A percentile compares a stretch with the other conserved stretches of the same genome.
These are phyloP conservation scores for Ia io DNA, from an alignment of 2,113 vertebrate species.

Conservation along the genomic window DNA sequence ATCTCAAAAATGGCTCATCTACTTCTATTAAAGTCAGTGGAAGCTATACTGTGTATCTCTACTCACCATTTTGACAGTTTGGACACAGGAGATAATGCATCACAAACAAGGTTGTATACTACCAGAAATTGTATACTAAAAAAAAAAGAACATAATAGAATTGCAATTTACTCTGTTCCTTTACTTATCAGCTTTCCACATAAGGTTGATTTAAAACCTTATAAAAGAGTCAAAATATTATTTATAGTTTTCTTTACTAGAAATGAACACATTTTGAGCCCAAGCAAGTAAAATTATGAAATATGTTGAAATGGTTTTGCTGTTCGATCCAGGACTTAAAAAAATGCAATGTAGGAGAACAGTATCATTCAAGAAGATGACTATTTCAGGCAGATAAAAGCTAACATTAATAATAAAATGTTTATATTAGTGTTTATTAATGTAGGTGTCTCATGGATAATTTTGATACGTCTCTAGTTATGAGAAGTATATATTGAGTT, in stretches of 20 bases:
- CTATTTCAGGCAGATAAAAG: constrained; percentile 21
- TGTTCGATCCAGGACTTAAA: background rate
- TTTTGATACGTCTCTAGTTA: background rate
- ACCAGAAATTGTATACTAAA: constrained; percentile 1
- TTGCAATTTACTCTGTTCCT: background rate
- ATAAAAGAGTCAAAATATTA: constrained; percentile 36
- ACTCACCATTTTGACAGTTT: constrained; percentile 1
- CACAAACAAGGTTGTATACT: background rate
- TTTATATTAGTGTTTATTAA: background rate
- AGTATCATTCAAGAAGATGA: background rate
- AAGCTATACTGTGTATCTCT: background rate
- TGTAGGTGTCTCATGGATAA: background rate
- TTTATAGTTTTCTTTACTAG: constrained; percentile 41
- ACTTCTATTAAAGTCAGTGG: background rate
- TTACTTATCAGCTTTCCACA: constrained; percentile 59
- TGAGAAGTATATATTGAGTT: background rate
- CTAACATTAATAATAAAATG: constrained; percentile 18
- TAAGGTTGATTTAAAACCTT: constrained; percentile 47
- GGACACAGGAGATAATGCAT: constrained; percentile 23
- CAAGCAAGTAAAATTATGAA: constrained; percentile 16
- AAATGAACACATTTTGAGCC: constrained; percentile 12
- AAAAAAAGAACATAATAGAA: constrained; percentile 7
- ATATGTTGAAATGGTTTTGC: background rate
- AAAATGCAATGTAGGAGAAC: background rate
- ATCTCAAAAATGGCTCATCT: background rate